These are phyloP conservation scores for Phyllotreta cruciferae DNA, from an alignment of 2,888 invertebrate species.

Conservation along the genomic window DNA sequence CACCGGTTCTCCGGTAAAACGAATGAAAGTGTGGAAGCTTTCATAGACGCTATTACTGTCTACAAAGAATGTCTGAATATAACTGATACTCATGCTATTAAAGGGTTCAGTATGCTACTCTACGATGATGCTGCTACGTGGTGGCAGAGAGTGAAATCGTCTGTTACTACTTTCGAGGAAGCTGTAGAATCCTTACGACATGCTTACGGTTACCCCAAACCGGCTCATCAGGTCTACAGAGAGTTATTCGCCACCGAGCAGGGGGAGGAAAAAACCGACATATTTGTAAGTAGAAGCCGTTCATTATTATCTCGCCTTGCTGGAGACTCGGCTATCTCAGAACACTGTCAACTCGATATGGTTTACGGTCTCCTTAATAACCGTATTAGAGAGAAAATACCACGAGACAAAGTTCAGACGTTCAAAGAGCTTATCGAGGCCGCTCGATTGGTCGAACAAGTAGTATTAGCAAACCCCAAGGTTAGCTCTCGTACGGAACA, in stretches of 20 bases:
- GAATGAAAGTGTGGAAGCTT: slow-evolving; percentile 38
- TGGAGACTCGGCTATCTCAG: slow-evolving; percentile 4
- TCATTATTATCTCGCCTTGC: slow-evolving; percentile 4
- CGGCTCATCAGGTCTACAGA: slow-evolving; percentile 16
- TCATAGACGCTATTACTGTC: slow-evolving; percentile 40
- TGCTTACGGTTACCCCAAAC: slow-evolving; percentile 31
- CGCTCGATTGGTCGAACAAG: slow-evolving; percentile 3
- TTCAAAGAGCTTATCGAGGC: slow-evolving; percentile 16
- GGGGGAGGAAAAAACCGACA: slow-evolving; percentile 9
- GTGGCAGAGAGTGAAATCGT: slow-evolving; percentile 41
- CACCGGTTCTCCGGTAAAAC: slow-evolving; percentile 32
- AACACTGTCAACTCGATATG: slow-evolving; percentile 32
- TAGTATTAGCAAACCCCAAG: not conserved
- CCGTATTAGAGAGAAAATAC: slow-evolving; percentile 26
- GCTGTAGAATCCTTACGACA: slow-evolving; percentile 33
- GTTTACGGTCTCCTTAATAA: slow-evolving; percentile 30
- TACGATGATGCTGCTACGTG: slow-evolving; percentile 39
- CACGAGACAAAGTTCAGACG: not conserved
- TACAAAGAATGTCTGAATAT: slow-evolving; percentile 43
- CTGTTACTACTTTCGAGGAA: slow-evolving; percentile 31
- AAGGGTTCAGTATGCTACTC: slow-evolving; percentile 44
- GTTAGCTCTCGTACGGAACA: not conserved
- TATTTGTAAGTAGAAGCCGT: slow-evolving; percentile 17
- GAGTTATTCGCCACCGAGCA: slow-evolving; percentile 13
- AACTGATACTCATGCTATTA: slow-evolving; percentile 37